These are phyloP conservation scores for Proisotoma minuta DNA, from an alignment of 2,888 invertebrate genomes.

Conservation along the genomic window DNA sequence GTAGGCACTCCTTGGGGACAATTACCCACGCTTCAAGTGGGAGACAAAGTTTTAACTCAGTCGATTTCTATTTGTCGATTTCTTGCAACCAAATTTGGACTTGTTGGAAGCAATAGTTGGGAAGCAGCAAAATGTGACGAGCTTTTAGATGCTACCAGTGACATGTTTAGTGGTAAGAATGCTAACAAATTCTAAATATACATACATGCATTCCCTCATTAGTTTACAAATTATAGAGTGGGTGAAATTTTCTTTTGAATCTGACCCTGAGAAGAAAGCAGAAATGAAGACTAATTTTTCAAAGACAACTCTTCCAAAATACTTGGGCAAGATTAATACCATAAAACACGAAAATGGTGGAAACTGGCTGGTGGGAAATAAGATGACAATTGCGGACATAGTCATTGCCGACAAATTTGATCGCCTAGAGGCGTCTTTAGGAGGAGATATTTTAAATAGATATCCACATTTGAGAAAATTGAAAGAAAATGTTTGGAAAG, in stretches of 20 bases:
- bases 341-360: not conserved
- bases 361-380: constrained; percentile 10
- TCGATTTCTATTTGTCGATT: constrained; percentile 44
- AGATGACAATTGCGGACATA: constrained; percentile 21
- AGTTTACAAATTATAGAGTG: too few species aligned
- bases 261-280: not conserved
- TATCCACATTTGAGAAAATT: too few species aligned
- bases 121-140: constrained; percentile 25
- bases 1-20: constrained; percentile 42
- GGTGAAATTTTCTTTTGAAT: too few species aligned
- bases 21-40: constrained; percentile 44
- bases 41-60: constrained; percentile 41
- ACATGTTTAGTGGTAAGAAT: constrained; percentile 17
- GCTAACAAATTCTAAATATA: too few species aligned
- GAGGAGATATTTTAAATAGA: too few species aligned
- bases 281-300: not conserved
- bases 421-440: too few species aligned
- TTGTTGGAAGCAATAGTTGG: constrained; percentile 31
- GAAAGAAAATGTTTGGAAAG: too few species aligned
- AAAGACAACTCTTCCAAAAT: constrained; percentile 8
- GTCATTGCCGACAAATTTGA: not conserved
- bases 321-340: constrained; percentile 4
- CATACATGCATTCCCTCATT: too few species aligned
- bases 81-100: constrained; percentile 40
- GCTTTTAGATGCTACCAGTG: constrained; percentile 12